Evolutionary conservation across 1,140 invertebrate genomes (phyloP), one percentile per base, ranked within the genome.

Genomic region (Euglossa dilemma): DNA sequence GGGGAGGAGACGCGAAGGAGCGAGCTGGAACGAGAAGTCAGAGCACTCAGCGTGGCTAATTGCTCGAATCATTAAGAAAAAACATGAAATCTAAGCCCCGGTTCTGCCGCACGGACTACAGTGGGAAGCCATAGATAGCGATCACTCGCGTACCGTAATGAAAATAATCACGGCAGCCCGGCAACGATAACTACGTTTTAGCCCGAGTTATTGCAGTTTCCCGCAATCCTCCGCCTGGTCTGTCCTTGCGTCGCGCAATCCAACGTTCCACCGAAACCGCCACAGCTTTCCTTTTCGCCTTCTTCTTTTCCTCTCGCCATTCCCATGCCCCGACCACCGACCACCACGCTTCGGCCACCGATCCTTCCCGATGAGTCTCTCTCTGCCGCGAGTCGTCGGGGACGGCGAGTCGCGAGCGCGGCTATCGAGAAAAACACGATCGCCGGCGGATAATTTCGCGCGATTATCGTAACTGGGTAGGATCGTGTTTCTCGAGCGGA

Each of bases 41-140:
- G 91, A 84, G 94, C 93, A 93, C 91, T 93, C 92, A 94, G 93
- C 93, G 94, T 94, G 87, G 93, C 93, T 94, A 94, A 94, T 94
- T 94, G 92, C 93, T 94, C 91, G 91, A 94, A 94, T 94, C 92
- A 94, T 94, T 94, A 94, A 93, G 92, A 94, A 94, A 94, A 94
- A 94, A 94, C 93, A 94, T 93, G 93, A 92, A 93, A 93, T 93
- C 92, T 92, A 92, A 94, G 91, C 85, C 85, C 73, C 84, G 85
- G 78, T 83, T 87, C 50, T 88, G 86, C 77, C 70, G 84, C 86
- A 85, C 83, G 79, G 81, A 57, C 81, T 83, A 78, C 90, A 92
- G 91, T 94, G 93, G 93, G 93, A 94, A 94, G 91, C 86, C 80
- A 82, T 82, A 91, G 92, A 93, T 93, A 92, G 84, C 87, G 90